These are phyloP conservation scores for Yponomeuta cagnagella DNA, from an alignment of 2,888 invertebrate species.

Conservation along the genomic window DNA sequence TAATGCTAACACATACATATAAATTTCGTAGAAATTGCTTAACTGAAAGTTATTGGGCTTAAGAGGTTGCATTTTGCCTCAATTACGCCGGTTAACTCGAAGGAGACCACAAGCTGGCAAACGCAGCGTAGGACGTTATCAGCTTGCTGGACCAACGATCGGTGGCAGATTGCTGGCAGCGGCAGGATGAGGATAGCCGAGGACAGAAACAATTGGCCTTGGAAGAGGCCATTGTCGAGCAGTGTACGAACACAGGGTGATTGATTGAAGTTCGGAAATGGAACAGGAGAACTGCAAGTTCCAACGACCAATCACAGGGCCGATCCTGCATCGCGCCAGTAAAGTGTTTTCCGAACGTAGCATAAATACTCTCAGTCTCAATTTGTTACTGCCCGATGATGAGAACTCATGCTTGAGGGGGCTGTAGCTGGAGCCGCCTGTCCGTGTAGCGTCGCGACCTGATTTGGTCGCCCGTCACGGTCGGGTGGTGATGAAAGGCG, in stretches of 20 bases:
- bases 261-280: not conserved
- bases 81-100: too few relatives aligned
- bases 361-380: not conserved
- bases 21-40: too few relatives aligned
- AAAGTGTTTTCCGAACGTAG: not conserved
- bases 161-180: not conserved
- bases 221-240: too few relatives aligned
- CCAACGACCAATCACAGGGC: not conserved
- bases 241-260: not conserved
- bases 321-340: not conserved
- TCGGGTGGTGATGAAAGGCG: slow-evolving; percentile 14
- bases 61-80: too few relatives aligned
- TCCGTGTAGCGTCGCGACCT: slow-evolving; percentile 15
- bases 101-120: too few relatives aligned
- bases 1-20: too few relatives aligned
- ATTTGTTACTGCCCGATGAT: slow-evolving; percentile 42
- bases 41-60: too few relatives aligned
- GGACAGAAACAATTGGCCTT: too few relatives aligned
- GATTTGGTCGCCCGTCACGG: slow-evolving; percentile 13
- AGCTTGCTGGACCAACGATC: not conserved
- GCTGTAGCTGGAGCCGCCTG: slow-evolving; percentile 24
- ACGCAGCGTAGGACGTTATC: too few relatives aligned
- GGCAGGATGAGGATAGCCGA: too few relatives aligned
- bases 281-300: not conserved
- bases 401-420: slow-evolving; percentile 51